Evolutionary conservation across 2,113 vertebrate species (phyloP), one percentile per base, ranked within the genome.

Genomic region (Perognathus longimembris): DNA sequence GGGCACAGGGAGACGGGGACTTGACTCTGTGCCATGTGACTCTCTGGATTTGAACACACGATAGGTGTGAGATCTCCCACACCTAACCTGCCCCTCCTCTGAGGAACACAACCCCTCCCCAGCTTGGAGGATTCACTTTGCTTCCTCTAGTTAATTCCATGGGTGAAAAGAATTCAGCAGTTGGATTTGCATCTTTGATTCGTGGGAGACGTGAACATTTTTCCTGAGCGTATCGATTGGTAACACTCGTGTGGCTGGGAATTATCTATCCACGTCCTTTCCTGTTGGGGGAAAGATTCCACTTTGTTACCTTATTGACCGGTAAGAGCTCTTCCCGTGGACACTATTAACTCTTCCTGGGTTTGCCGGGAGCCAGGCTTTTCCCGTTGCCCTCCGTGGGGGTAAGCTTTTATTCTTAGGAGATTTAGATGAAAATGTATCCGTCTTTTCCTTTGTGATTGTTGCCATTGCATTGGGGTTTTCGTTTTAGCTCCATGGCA

Each of bases 81-180:
- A 1, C 0, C 32, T 50, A 0, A 0, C 45, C 34, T 0, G 0
- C 34, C 0, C 12, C 73, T 14, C 28, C 9, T 1, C 21, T 7
- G 45, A 36, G 64, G 6, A 6, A 1, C 50, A 54, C 50, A 20
- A 15, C 50, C 2, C 0, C 30, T 20, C 11, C 32, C 1, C 32
- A 0, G 28, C 0, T 2, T 0, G 0, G 22, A 10, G 26, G 26
- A 1, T 5, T 15, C 3, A 1, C 10, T 6, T 7, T 2, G 8
- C 64, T 34, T 17, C 1, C 0, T 66, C 75, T 36, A 32, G 11
- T 74, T 11, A 9, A 3, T 34, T 28, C 30, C n/a, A 28, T 4
- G 20, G 36, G n/a, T 36, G 10, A 30, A 61, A 20, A 66, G 63
- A 21, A 34, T 10, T 1, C 2, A 3, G 40, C 9, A 4, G 34